phyloP scores from a whole-genome alignment of 2,888 invertebrate genomes.

The Coelinius sp. region DNA sequence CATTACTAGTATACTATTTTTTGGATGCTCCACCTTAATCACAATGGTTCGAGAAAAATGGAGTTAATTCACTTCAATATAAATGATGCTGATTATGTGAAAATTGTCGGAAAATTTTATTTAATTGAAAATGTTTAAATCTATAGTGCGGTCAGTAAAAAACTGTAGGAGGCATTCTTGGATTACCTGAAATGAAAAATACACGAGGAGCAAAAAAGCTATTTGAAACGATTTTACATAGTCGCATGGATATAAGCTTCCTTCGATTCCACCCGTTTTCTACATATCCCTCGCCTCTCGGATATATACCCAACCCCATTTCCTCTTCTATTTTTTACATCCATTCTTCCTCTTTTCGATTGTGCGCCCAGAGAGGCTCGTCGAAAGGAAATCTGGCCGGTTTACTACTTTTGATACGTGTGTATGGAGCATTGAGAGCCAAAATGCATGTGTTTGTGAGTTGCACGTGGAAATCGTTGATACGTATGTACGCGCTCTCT shows the following conservation, averaged over 20 bases:
- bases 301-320: constrained; percentile 6
- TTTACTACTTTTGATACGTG: constrained; percentile 35
- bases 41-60: not conserved
- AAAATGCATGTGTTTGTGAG: constrained; percentile 11
- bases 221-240: not conserved
- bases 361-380: constrained; percentile 41
- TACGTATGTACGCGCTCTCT: constrained; percentile 40
- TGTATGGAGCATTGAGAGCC: constrained; percentile 22
- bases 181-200: too few species aligned
- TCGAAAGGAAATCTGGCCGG: constrained; percentile 51
- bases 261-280: constrained; percentile 24
- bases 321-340: constrained; percentile 45
- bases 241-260: constrained; percentile 27
- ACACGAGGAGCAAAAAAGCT: not conserved
- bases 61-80: not conserved
- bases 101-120: too few species aligned
- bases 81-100: too few species aligned
- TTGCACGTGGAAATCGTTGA: constrained; percentile 11
- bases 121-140: too few species aligned
- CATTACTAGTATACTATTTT: constrained; percentile 46
- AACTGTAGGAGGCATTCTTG: too few species aligned
- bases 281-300: not conserved
- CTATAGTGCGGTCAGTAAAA: too few species aligned
- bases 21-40: constrained; percentile 36
- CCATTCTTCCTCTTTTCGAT: constrained; percentile 46